phyloP scores from a whole-genome alignment of 2,797 vertebrate species.

The Pseudomugil gertrudae region DNA sequence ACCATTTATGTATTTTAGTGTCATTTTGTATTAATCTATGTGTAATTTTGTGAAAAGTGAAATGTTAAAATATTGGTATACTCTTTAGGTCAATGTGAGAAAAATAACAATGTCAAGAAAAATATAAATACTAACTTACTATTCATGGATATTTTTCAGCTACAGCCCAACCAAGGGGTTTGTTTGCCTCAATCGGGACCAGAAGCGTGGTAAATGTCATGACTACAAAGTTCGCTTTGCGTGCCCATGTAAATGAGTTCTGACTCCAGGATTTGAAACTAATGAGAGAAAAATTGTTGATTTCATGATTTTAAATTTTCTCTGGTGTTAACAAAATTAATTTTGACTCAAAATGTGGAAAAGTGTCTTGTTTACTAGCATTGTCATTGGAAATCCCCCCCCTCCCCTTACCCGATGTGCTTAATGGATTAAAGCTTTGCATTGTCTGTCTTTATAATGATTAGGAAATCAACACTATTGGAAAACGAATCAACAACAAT shows the following conservation, averaged over 20 bases:
- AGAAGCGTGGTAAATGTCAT: not conserved
- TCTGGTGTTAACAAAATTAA: not conserved
- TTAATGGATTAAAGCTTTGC: too few species aligned
- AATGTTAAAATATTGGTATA: too few species aligned
- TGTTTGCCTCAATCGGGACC: constrained; percentile 20
- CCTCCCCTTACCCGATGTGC: not conserved
- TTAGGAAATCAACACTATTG: not conserved
- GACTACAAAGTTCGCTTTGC: constrained; percentile 59
- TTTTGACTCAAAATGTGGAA: too few species aligned
- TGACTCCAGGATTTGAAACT: not conserved
- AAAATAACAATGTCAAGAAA: too few species aligned
- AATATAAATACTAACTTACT: not conserved
- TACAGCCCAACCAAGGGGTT: constrained; percentile 39
- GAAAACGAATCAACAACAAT: not conserved
- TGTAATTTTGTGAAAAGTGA: too few species aligned
- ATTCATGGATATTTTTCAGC: constrained; percentile 19
- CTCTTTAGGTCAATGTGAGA: too few species aligned
- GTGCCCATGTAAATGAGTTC: constrained; percentile 21
- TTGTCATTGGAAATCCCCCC: too few species aligned
- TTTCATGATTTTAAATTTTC: not conserved
- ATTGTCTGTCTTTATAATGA: not conserved
- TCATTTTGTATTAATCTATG: too few species aligned
- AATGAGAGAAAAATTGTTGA: not conserved
- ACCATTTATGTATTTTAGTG: too few species aligned
- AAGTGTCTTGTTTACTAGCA: too few species aligned